Conservation (phyloP, 64 coral and sea anemone species). For the Montipora capricornis region DNA sequence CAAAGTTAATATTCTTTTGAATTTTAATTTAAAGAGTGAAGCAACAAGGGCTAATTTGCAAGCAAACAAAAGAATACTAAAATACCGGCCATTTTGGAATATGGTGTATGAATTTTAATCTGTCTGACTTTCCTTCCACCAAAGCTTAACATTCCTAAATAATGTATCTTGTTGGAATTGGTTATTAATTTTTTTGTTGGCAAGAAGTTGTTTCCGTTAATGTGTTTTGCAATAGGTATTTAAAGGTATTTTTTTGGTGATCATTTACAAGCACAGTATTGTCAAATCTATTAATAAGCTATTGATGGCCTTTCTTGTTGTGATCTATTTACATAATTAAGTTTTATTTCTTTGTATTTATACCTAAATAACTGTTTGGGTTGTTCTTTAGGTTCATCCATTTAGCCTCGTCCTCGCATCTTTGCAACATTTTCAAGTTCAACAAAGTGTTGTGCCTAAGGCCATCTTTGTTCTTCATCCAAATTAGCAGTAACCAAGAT, state of each 20-base stretch:
- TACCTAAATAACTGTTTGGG: constrained; percentile 47
- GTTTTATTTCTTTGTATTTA: neutral
- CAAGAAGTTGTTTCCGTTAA: too few relatives aligned
- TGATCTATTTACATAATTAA: too few relatives aligned
- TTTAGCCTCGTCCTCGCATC: constrained; percentile 39
- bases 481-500: constrained; percentile 43
- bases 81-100: too few relatives aligned
- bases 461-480: constrained; percentile 35
- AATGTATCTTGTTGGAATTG: neutral
- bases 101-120: too few relatives aligned
- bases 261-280: neutral
- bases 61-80: too few relatives aligned
- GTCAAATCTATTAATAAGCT: neutral
- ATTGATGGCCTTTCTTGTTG: too few relatives aligned
- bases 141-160: neutral
- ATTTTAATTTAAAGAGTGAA: too few relatives aligned
- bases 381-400: constrained; percentile 63
- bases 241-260: neutral
- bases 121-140: neutral
- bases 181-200: neutral
- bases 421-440: constrained; percentile 53
- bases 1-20: too few relatives aligned
- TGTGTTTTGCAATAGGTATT: neutral
- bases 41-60: too few relatives aligned
- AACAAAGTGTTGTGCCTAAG: constrained; percentile 41